phyloP scores from a whole-genome alignment of 92 coral and sea anemone species.

The Parazoanthus swiftii region DNA sequence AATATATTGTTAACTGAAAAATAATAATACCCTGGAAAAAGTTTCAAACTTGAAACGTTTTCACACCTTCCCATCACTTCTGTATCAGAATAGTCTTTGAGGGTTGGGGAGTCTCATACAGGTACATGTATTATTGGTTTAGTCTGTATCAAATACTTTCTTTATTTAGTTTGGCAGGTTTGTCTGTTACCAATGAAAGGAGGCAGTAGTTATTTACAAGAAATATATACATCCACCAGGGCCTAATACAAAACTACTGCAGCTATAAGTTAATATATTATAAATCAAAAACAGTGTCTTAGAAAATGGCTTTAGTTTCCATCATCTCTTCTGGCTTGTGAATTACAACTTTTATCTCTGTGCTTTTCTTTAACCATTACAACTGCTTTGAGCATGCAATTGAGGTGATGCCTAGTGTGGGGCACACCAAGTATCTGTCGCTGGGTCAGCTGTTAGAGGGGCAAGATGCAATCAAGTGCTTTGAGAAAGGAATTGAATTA shows the following conservation, averaged over 20 bases:
- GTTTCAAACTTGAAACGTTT: too few species aligned
- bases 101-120: too few species aligned
- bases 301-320: not conserved
- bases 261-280: not conserved
- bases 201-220: too few species aligned
- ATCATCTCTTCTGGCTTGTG: not conserved
- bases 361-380: conserved; percentile 33
- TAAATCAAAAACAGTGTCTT: not conserved
- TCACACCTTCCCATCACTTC: too few species aligned
- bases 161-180: too few species aligned
- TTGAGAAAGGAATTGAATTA: conserved; percentile 85
- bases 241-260: not conserved
- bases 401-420: conserved; percentile 68
- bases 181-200: too few species aligned
- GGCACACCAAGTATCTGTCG: conserved; percentile 83
- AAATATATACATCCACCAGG: too few species aligned
- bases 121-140: too few species aligned
- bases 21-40: too few species aligned
- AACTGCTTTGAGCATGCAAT: conserved; percentile 87
- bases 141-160: too few species aligned
- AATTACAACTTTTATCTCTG: not conserved
- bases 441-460: conserved; percentile 91
- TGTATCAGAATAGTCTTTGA: too few species aligned
- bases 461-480: conserved; percentile 78
- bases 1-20: too few species aligned